These are phyloP conservation scores for Galeruca laticollis DNA, from an alignment of 2,888 invertebrate species.

Conservation along the genomic window DNA sequence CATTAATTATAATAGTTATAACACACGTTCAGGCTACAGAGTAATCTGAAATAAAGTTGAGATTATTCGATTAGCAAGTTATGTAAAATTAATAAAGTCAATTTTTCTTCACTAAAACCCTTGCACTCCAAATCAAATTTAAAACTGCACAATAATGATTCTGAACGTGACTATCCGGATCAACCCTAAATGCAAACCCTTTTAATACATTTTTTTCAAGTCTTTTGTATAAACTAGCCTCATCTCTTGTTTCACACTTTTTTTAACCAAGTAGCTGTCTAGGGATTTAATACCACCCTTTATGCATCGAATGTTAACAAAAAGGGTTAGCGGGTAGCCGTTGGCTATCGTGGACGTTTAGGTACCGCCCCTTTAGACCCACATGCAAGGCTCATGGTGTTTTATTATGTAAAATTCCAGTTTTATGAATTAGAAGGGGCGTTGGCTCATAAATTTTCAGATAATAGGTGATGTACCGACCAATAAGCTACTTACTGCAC, in stretches of 20 bases:
- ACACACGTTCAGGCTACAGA: no score
- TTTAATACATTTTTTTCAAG: slow-evolving; percentile 2
- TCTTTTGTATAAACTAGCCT: slow-evolving; percentile 16
- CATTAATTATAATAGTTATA: no score
- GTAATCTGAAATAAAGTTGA: no score
- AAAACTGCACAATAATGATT: not conserved
- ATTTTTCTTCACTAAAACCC: not conserved
- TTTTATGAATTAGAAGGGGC: slow-evolving; percentile 36
- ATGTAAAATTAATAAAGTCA: not conserved
- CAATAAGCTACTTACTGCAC: slow-evolving; percentile 15
- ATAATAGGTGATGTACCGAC: slow-evolving; percentile 6
- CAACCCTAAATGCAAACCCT: not conserved
- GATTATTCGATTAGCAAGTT: not conserved
- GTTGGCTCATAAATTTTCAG: slow-evolving; percentile 35
- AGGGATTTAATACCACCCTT: not conserved
- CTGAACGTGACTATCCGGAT: not conserved
- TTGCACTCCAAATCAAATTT: not conserved
- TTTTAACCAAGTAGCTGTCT: slow-evolving; percentile 15
- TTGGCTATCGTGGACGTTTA: slow-evolving; percentile 38
- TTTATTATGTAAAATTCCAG: slow-evolving; percentile 44
- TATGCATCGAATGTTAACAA: not conserved
- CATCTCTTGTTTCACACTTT: slow-evolving; percentile 2
- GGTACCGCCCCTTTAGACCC: slow-evolving; percentile 25
- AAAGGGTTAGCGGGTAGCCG: slow-evolving; percentile 42
- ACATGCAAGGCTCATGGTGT: slow-evolving; percentile 26